Evolutionary conservation across 1,140 invertebrate species (phyloP), one percentile per base, ranked within the genome.

Genomic region (Tenebrio molitor): DNA sequence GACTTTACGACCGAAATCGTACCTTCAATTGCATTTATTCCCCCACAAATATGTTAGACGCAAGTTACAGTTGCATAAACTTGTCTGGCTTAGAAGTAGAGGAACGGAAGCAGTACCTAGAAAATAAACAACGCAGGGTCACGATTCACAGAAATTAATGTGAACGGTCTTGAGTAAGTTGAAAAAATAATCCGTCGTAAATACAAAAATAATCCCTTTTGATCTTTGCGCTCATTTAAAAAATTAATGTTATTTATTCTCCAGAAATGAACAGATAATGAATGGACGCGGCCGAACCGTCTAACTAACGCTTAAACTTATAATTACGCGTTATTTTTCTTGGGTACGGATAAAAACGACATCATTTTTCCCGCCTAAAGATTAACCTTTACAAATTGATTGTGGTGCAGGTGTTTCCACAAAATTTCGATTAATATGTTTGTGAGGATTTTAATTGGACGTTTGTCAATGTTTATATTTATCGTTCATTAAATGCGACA

Each of bases 371-470:
- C 36, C n/a, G 36, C 36, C 12, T 39, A 7, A n/a, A 2, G 2
- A 39, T 39, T 39, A 39, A 39, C 36, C 36, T 39, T 12, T 39
- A 39, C 36, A 39, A n/a, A 39, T 39, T 39, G 36, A 39, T 39
- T 39, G 12, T 12, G 7, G 36, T 39, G 36, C 36, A 39, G 36
- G 36, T 39, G 36, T 39, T 39, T 39, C 36, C 36, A 12, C 12
- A n/a, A 39, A 39, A 7, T 39, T 29, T 12, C 36, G 36, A 39
- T 39, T 39, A 39, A 39, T 39, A 39, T 39, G 12, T 39, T 12
- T 39, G 36, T 39, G 12, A 12, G 36, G 2, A 39, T 39, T 39
- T 39, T 39, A 39, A 39, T 39, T 39, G 36, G 36, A 39, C 36
- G n/a, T 39, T 39, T 39, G 36, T 39, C 36, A 39, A 39, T 39